These are phyloP conservation scores for Eurystomus glaucurus DNA, from an alignment of 2,797 vertebrate species.

Conservation along the genomic window DNA sequence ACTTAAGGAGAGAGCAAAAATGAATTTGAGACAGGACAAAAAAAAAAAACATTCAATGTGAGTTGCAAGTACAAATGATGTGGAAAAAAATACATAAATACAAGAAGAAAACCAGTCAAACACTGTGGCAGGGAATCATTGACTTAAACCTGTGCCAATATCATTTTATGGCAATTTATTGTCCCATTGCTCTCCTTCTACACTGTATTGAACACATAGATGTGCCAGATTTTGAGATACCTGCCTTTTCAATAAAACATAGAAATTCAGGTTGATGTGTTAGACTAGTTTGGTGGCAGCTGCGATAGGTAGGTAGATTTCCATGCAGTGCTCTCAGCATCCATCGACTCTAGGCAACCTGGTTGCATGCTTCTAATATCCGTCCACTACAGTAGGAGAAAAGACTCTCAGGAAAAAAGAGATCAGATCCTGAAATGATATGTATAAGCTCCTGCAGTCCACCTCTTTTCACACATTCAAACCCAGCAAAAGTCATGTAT, in stretches of 20 bases:
- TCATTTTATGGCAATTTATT: neutral
- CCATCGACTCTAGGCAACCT: rapidly evolving
- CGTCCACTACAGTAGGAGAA: neutral
- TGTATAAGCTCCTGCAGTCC: neutral
- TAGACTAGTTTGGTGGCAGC: neutral
- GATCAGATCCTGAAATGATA: neutral
- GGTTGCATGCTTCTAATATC: neutral
- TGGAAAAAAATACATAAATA: neutral
- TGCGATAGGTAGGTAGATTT: neutral
- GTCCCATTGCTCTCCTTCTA: neutral
- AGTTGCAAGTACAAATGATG: neutral
- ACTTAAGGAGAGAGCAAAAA: neutral
- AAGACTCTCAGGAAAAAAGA: neutral
- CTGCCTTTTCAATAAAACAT: neutral
- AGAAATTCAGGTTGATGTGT: neutral
- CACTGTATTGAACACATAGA: neutral
- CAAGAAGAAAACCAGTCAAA: neutral
- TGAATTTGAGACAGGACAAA: neutral
- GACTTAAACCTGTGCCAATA: neutral
- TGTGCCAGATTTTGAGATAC: neutral
- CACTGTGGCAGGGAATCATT: neutral
- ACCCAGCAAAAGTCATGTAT: neutral
- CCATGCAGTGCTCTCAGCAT: neutral
- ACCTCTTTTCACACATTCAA: neutral
- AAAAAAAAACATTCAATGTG: neutral